Evolutionary conservation across 2,113 vertebrate species (phyloP).

Genomic region (Zapus hudsonius): DNA sequence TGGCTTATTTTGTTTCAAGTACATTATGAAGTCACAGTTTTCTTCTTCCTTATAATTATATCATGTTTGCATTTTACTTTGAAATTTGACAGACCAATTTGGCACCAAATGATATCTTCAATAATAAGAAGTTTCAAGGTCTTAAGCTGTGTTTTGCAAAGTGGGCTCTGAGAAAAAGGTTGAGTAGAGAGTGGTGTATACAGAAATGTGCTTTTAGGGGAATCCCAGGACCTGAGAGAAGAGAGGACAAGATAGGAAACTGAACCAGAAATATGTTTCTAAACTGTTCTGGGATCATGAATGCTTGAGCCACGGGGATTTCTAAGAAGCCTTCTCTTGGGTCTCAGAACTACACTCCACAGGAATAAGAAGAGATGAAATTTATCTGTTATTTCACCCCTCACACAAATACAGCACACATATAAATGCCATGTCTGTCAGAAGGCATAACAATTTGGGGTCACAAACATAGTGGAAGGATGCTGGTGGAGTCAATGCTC

Average conservation of each 20-base stretch:
- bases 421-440: not conserved
- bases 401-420: not conserved
- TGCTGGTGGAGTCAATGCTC: not conserved
- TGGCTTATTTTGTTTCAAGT: slow-evolving; percentile 16
- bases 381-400: not conserved
- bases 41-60: not conserved
- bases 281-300: not conserved
- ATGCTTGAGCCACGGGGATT: not conserved
- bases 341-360: slow-evolving; percentile 1
- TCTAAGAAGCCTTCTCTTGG: slow-evolving; percentile 36
- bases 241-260: not conserved
- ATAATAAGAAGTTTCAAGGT: not conserved
- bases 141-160: not conserved
- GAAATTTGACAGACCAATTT: slow-evolving; percentile 5
- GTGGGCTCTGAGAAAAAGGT: not conserved
- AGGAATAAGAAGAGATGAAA: not conserved
- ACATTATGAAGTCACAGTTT: not conserved
- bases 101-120: not conserved
- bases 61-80: not conserved
- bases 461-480: not conserved
- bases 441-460: not conserved
- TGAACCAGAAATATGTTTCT: slow-evolving; percentile 12
- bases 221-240: not conserved
- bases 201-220: slow-evolving; percentile 7
- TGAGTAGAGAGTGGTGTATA: not conserved